A percentile compares a stretch with the other conserved stretches of the same genome.
Conservation (phyloP, 2,797 vertebrate genomes). For the Numenius phaeopus region DNA sequence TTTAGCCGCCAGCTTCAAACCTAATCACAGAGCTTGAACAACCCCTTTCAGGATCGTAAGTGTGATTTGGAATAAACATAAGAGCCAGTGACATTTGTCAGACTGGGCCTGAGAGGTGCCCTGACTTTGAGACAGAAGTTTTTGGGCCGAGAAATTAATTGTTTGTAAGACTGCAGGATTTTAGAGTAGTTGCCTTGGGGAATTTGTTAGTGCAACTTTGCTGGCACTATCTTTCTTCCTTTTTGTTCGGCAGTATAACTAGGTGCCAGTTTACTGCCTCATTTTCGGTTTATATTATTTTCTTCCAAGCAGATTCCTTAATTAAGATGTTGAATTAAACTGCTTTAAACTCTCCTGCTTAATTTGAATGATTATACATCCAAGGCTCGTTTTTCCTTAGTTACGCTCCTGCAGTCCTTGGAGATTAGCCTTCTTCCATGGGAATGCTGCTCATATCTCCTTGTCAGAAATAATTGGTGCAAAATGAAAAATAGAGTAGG, state of each 20-base stretch:
- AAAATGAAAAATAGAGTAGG: background rate
- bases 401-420: background rate
- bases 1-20: background rate
- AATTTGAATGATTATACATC: slow-evolving; percentile 23
- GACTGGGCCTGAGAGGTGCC: background rate
- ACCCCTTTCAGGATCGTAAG: background rate
- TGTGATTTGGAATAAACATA: background rate
- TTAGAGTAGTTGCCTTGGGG: background rate
- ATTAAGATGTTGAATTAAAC: slow-evolving; percentile 44
- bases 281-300: slow-evolving; percentile 11
- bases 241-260: background rate
- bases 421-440: slow-evolving; percentile 1
- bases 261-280: slow-evolving; percentile 1
- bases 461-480: slow-evolving; percentile 28
- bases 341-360: background rate
- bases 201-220: background rate
- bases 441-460: background rate
- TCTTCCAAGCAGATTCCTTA: slow-evolving; percentile 24
- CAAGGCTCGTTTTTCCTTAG: background rate
- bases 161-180: background rate
- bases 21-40: background rate
- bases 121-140: background rate
- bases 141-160: background rate
- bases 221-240: background rate
- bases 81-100: background rate